Percentiles rank a stretch among this genome's conserved stretches.
Conservation (phyloP, 2,113 vertebrate species). For the Muntiacus muntjak region DNA sequence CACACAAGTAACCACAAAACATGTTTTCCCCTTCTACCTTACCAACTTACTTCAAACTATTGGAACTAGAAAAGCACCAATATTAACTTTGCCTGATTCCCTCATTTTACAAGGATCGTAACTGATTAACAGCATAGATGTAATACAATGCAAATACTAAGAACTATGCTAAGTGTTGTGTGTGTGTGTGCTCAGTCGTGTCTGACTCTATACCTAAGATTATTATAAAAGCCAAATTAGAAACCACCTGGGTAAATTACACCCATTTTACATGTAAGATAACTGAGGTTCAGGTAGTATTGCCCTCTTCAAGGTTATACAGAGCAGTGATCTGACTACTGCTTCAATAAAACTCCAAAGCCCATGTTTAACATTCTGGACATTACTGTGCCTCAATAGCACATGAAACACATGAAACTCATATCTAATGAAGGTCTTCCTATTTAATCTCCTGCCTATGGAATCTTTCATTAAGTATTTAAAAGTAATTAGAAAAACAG, state of each 20-base stretch:
- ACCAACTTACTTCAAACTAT: background rate
- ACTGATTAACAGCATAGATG: background rate
- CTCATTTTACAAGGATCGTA: background rate
- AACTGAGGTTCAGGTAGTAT: background rate
- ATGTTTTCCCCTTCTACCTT: background rate
- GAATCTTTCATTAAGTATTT: slow-evolving; percentile 37
- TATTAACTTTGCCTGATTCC: background rate
- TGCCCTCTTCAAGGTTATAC: background rate
- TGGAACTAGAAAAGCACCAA: background rate
- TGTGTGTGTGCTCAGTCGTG: background rate
- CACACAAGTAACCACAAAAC: background rate
- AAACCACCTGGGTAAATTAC: background rate
- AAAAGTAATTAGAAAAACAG: background rate
- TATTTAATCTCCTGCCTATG: background rate
- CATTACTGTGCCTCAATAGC: background rate
- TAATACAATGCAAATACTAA: background rate
- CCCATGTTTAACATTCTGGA: background rate
- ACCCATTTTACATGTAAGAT: background rate
- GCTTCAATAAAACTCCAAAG: background rate
- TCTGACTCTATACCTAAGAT: background rate
- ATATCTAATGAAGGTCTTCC: background rate
- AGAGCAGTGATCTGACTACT: background rate
- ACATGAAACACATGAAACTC: background rate
- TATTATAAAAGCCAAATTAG: background rate
- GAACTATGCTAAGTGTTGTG: background rate